These are phyloP conservation scores for Galeruca laticollis DNA, from an alignment of 2,888 invertebrate genomes.

Conservation along the genomic window DNA sequence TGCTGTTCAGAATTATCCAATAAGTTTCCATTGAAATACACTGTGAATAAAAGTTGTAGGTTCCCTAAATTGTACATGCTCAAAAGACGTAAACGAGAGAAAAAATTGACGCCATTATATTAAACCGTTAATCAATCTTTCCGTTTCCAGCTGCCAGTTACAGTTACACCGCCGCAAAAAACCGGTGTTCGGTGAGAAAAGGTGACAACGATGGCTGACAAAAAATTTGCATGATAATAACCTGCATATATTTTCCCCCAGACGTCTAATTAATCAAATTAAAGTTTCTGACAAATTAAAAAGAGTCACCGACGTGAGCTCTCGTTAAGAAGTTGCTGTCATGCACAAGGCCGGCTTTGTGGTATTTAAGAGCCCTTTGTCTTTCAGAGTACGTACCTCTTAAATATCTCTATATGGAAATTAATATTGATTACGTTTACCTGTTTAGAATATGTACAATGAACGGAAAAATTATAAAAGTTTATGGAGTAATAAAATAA, in stretches of 20 bases:
- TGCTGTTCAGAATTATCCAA: too few species aligned
- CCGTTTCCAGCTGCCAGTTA: slow-evolving; percentile 30
- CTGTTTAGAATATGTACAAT: background rate
- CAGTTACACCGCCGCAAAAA: slow-evolving; percentile 26
- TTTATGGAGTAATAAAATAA: too few species aligned
- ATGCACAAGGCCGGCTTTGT: background rate
- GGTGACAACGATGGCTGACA: slow-evolving; percentile 29
- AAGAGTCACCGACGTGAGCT: slow-evolving; percentile 43
- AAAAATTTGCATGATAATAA: slow-evolving; percentile 46
- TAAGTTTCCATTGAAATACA: background rate
- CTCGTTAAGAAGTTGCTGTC: slow-evolving; percentile 46
- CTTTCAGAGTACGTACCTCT: background rate
- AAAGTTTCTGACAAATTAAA: slow-evolving; percentile 49
- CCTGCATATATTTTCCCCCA: slow-evolving; percentile 40
- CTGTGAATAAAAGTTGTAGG: background rate
- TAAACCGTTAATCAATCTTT: slow-evolving; percentile 28
- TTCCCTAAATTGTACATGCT: background rate
- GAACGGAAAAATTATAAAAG: too few species aligned
- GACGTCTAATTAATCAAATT: slow-evolving; percentile 48
- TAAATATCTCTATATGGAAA: background rate
- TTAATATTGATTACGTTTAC: background rate
- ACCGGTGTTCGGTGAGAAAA: slow-evolving; percentile 29
- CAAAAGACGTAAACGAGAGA: background rate
- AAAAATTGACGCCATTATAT: slow-evolving; percentile 5
- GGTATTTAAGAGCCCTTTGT: slow-evolving; percentile 1